Evolutionary conservation across 2,888 invertebrate genomes (phyloP).

Genomic region (Resseliella maxima): DNA sequence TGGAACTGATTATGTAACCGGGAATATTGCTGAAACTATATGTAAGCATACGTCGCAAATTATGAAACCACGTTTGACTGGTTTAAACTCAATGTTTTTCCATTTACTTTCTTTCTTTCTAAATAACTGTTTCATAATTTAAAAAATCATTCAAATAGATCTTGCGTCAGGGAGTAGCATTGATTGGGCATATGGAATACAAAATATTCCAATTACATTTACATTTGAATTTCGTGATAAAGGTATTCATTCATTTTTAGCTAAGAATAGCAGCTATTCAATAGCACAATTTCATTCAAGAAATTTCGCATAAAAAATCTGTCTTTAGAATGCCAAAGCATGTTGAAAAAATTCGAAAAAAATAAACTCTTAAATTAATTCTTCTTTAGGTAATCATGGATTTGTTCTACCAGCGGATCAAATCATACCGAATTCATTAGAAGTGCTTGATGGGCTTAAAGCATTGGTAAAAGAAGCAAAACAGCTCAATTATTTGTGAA

Average conservation of each 20-base stretch:
- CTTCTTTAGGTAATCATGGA: constrained; percentile 70
- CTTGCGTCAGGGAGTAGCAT: constrained; percentile 75
- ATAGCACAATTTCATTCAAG: too few relatives aligned
- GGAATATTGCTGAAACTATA: constrained; percentile 71
- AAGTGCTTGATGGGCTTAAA: constrained; percentile 65
- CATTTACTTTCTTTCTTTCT: too few relatives aligned
- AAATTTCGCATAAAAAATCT: too few relatives aligned
- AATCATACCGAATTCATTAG: constrained; percentile 75
- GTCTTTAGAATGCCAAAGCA: too few relatives aligned
- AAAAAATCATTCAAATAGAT: constrained; percentile 66
- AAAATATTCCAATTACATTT: constrained; percentile 75
- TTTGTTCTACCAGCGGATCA: constrained; percentile 75
- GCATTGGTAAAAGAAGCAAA: constrained; percentile 38
- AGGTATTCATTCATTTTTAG: too few relatives aligned
- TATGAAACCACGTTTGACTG: not conserved
- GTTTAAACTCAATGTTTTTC: not conserved
- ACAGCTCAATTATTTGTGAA: constrained; percentile 48
- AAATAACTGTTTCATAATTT: not conserved
- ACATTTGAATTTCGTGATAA: constrained; percentile 78
- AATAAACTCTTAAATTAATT: too few relatives aligned
- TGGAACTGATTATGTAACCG: constrained; percentile 72
- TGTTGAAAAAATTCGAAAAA: too few relatives aligned
- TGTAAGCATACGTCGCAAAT: constrained; percentile 68
- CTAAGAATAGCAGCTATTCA: too few relatives aligned
- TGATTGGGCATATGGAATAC: constrained; percentile 81